phyloP scores from a whole-genome alignment of 2,113 vertebrate species.

The Macquaria ambigua region DNA sequence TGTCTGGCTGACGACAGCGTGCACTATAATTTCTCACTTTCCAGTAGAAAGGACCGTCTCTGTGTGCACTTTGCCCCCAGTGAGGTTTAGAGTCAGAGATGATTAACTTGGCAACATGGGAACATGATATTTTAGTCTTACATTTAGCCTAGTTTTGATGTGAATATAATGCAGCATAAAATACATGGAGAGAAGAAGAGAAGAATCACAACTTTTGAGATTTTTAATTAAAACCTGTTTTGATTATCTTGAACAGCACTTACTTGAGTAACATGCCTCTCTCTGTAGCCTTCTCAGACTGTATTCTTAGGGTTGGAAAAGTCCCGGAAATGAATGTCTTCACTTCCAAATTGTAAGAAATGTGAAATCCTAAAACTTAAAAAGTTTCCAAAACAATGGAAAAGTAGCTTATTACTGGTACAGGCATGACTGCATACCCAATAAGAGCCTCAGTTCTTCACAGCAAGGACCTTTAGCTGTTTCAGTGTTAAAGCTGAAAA shows the following conservation, averaged over 20 bases:
- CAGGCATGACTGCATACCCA: no score
- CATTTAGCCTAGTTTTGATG: not conserved
- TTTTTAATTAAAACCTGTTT: not conserved
- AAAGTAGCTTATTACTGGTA: no score
- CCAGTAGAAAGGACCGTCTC: not conserved
- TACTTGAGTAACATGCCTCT: not conserved
- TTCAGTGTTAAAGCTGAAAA: not conserved
- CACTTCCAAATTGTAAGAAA: not conserved
- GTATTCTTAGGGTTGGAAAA: not conserved
- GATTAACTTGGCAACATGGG: constrained; percentile 38
- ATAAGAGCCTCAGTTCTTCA: not conserved
- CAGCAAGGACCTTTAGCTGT: no score
- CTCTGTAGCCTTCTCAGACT: not conserved
- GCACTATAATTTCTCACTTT: constrained; percentile 37
- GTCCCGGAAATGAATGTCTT: not conserved
- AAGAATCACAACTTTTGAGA: not conserved
- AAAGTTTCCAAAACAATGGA: no score
- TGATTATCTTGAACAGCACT: not conserved
- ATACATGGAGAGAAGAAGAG: not conserved
- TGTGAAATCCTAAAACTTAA: no score
- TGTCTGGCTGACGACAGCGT: not conserved
- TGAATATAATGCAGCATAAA: not conserved
- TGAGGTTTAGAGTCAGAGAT: constrained; percentile 35
- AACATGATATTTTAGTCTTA: not conserved
- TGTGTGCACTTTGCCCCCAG: constrained; percentile 58